A percentile compares a stretch with the other conserved stretches of the same genome.
phyloP scores from a whole-genome alignment of 2,888 invertebrate genomes.

The Octonoba sinensis region DNA sequence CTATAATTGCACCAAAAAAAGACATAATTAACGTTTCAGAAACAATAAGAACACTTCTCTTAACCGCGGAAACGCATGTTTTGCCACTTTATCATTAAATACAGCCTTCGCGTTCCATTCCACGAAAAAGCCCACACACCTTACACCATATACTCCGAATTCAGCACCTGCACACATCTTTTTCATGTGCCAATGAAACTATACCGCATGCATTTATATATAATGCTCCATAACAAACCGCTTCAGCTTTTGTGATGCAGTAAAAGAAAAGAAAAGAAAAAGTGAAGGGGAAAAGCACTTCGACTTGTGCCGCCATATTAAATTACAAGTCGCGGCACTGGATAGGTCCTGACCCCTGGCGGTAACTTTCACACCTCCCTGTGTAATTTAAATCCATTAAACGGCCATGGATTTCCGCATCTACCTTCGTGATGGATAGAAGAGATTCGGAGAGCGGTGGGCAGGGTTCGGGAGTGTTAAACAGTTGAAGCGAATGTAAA shows the following conservation, averaged over 20 bases:
- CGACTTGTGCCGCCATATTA: constrained; percentile 38
- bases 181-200: not conserved
- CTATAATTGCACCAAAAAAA: no score
- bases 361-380: constrained; percentile 63
- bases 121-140: no score
- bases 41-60: no score
- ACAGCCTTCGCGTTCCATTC: no score
- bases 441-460: constrained; percentile 9
- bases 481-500: no score
- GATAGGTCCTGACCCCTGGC: constrained; percentile 56
- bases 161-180: not conserved
- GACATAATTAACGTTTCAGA: no score
- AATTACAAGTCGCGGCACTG: constrained; percentile 56
- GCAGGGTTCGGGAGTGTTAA: not conserved
- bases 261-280: not conserved
- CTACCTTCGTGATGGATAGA: constrained; percentile 44
- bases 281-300: constrained; percentile 8
- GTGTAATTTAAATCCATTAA: constrained; percentile 64
- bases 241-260: not conserved
- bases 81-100: no score
- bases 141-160: not conserved
- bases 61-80: no score
- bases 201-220: not conserved
- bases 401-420: constrained; percentile 42
- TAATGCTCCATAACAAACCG: not conserved